Percentiles rank a stretch among this genome's conserved stretches.
These are phyloP conservation scores for Acanthoscelides obtectus DNA, from an alignment of 2,888 invertebrate species.

Conservation along the genomic window DNA sequence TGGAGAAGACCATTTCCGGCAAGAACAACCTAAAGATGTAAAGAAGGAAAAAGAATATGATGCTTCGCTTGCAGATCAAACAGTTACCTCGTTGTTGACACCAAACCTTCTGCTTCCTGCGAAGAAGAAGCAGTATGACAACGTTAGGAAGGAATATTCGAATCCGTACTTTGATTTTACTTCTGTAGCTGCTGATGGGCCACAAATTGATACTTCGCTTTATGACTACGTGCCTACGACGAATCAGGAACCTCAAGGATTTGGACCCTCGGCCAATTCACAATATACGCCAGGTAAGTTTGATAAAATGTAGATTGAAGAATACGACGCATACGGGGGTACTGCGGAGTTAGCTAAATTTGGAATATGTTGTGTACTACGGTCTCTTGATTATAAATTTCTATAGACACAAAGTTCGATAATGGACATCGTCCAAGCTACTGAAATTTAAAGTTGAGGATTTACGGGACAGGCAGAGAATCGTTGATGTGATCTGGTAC, in stretches of 20 bases:
- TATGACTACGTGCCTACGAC: constrained; percentile 3
- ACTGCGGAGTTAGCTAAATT: no score
- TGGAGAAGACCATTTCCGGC: constrained; percentile 7
- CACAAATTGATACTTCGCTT: background rate
- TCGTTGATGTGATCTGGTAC: no score
- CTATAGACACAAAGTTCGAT: no score
- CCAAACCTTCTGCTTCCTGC: constrained; percentile 40
- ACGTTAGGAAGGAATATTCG: background rate
- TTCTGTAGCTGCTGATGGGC: background rate
- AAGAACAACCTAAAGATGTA: constrained; percentile 7
- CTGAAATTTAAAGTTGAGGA: no score
- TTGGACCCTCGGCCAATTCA: background rate
- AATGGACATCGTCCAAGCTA: no score
- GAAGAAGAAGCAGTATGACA: constrained; percentile 2
- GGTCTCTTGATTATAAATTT: no score
- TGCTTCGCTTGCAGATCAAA: constrained; percentile 55
- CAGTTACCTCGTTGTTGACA: constrained; percentile 40
- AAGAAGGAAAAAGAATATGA: constrained; percentile 28
- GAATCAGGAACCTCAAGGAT: constrained; percentile 3
- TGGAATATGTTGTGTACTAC: no score
- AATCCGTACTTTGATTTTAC: background rate
- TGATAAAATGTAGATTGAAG: no score
- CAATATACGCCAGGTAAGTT: background rate
- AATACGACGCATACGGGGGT: no score
- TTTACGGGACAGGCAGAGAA: no score